phyloP scores from a whole-genome alignment of 1,140 invertebrate species.

The Zophobas atratus region DNA sequence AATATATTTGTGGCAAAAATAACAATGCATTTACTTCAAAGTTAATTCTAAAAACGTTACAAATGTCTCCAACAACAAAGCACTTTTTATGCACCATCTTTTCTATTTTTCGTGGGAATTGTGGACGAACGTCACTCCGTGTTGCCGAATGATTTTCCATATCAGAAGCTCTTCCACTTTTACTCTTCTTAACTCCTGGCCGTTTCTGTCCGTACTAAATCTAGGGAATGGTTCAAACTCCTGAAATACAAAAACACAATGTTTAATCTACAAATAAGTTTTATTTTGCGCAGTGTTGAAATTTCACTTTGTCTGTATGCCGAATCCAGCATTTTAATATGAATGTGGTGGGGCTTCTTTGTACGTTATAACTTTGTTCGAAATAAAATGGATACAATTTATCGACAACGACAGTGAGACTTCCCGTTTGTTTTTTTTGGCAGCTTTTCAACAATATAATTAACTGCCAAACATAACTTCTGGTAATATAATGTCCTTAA shows the following conservation, averaged over 20 bases:
- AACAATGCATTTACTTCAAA: slow-evolving; percentile 41
- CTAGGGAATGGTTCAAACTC: slow-evolving; percentile 43
- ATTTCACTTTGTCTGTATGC: too few species aligned
- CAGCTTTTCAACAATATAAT: too few species aligned
- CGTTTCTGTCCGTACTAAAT: slow-evolving; percentile 23
- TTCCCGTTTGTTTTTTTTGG: too few species aligned
- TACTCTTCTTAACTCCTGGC: slow-evolving; percentile 31
- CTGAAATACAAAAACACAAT: slow-evolving; percentile 23
- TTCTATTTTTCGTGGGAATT: slow-evolving; percentile 46
- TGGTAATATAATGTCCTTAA: too few species aligned
- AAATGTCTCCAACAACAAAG: slow-evolving; percentile 50
- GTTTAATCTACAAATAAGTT: too few species aligned
- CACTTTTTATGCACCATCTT: slow-evolving; percentile 50
- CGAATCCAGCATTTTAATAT: too few species aligned
- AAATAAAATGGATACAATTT: too few species aligned
- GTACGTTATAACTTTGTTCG: too few species aligned
- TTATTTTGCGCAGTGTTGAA: too few species aligned
- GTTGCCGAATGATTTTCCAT: slow-evolving; percentile 52
- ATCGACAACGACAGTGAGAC: too few species aligned
- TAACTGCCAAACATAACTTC: too few species aligned
- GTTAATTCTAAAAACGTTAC: slow-evolving; percentile 3
- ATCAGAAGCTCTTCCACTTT: slow-evolving; percentile 48
- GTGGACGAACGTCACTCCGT: slow-evolving; percentile 48
- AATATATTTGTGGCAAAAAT: slow-evolving; percentile 42
- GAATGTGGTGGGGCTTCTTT: too few species aligned